Evolutionary conservation across 2,113 vertebrate genomes (phyloP).

Genomic region (Caranx ignobilis): DNA sequence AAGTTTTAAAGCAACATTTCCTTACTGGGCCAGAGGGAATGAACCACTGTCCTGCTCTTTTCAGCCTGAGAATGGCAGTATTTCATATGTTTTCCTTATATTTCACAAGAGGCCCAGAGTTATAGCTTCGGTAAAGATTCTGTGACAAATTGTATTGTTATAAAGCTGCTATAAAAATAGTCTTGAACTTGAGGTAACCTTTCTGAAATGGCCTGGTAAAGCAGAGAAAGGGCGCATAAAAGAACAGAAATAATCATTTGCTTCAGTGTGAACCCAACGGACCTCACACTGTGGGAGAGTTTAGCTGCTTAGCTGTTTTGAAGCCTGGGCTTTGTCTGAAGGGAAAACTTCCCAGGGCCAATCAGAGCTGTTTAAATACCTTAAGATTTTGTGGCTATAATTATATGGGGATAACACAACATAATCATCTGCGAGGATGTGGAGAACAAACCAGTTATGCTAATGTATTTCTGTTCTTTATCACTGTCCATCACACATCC

Average conservation of each 20-base stretch:
- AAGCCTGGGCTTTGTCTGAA: conserved; percentile 27
- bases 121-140: conserved; percentile 43
- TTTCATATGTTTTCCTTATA: conserved; percentile 34
- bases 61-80: conserved; percentile 2
- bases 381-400: conserved; percentile 55
- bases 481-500: conserved; percentile 48
- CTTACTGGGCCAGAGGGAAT: neutral
- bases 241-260: conserved; percentile 52
- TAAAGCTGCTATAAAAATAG: conserved; percentile 50
- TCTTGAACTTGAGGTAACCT: conserved; percentile 56
- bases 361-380: conserved; percentile 57
- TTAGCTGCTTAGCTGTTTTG: conserved; percentile 44
- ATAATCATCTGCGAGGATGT: conserved; percentile 62
- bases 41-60: neutral
- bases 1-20: conserved; percentile 1
- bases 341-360: conserved; percentile 55
- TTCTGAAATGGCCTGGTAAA: conserved; percentile 54
- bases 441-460: conserved; percentile 63
- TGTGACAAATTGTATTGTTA: conserved; percentile 67
- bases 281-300: conserved; percentile 30
- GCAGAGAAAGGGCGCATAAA: conserved; percentile 40
- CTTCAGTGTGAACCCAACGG: conserved; percentile 45
- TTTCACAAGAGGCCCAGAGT: conserved; percentile 26
- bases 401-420: conserved; percentile 64
- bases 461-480: conserved; percentile 62